These are phyloP conservation scores for Biston stratarius DNA, from an alignment of 2,888 invertebrate species.

Conservation along the genomic window DNA sequence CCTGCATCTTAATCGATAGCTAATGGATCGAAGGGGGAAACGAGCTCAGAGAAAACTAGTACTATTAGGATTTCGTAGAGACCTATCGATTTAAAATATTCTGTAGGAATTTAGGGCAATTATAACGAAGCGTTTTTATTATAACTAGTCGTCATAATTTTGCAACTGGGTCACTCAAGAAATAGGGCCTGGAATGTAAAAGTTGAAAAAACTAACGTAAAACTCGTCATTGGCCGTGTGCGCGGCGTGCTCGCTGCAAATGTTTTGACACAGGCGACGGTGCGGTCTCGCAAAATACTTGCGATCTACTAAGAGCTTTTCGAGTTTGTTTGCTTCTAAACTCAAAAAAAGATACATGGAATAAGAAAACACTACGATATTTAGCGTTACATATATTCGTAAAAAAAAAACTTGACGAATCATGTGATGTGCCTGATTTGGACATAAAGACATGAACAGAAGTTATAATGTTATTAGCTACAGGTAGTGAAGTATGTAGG, in stretches of 20 bases:
- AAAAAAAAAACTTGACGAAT: slow-evolving; percentile 16
- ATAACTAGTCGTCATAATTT: slow-evolving; percentile 3
- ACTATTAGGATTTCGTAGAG: slow-evolving; percentile 1
- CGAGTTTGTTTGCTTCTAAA: not conserved
- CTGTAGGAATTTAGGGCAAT: slow-evolving; percentile 17
- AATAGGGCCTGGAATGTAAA: slow-evolving; percentile 9
- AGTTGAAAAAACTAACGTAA: slow-evolving; percentile 14
- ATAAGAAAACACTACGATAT: not conserved
- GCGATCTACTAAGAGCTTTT: not conserved
- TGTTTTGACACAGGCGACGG: not conserved
- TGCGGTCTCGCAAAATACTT: slow-evolving; percentile 17
- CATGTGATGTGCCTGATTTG: slow-evolving; percentile 6
- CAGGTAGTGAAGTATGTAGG: not conserved
- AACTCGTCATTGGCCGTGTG: slow-evolving; percentile 9
- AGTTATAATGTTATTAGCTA: slow-evolving; percentile 6
- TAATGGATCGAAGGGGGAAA: slow-evolving; percentile 24
- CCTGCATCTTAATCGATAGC: slow-evolving; percentile 26
- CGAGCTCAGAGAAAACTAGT: slow-evolving; percentile 24
- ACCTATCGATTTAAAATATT: slow-evolving; percentile 15
- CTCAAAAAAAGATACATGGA: not conserved
- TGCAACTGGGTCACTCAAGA: slow-evolving; percentile 26
- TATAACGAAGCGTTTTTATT: slow-evolving; percentile 16
- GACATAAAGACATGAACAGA: too few species aligned
- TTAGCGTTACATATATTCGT: slow-evolving; percentile 10
- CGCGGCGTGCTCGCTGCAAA: not conserved